phyloP scores from a whole-genome alignment of 2,888 invertebrate genomes.

The Melanotus villosus region DNA sequence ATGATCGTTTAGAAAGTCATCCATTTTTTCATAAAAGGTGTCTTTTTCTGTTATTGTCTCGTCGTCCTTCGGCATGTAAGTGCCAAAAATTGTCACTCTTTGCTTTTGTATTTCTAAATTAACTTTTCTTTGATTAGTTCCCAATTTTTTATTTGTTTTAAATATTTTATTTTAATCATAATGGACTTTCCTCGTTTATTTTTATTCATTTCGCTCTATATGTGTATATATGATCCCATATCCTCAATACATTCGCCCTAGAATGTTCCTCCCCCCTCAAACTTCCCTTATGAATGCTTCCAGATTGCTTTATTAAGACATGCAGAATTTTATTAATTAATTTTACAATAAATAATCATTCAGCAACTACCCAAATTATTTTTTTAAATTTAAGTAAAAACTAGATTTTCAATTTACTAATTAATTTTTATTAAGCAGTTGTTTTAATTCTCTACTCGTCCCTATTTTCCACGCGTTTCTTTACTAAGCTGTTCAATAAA shows the following conservation, averaged over 20 bases:
- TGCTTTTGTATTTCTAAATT: slow-evolving; percentile 22
- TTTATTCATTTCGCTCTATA: slow-evolving; percentile 41
- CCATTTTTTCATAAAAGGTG: slow-evolving; percentile 37
- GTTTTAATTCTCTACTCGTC: too few species aligned
- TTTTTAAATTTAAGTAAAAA: too few species aligned
- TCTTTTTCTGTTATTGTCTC: slow-evolving; percentile 31
- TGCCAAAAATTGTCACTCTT: slow-evolving; percentile 19
- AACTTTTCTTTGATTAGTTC: slow-evolving; percentile 40
- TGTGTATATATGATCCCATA: slow-evolving; percentile 26
- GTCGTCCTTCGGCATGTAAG: slow-evolving; percentile 41
- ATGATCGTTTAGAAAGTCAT: not conserved
- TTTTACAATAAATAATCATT: too few species aligned
- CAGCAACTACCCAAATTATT: too few species aligned
- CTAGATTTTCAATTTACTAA: too few species aligned
- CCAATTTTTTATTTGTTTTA: slow-evolving; percentile 32
- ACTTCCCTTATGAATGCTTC: too few species aligned
- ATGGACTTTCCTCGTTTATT: slow-evolving; percentile 30
- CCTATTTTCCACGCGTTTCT: too few species aligned
- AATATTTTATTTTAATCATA: slow-evolving; percentile 21
- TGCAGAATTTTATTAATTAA: too few species aligned
- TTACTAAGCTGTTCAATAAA: too few species aligned
- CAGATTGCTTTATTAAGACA: too few species aligned
- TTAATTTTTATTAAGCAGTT: too few species aligned
- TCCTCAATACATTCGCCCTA: slow-evolving; percentile 36
- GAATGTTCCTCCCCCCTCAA: too few species aligned